A percentile compares a stretch with the other conserved stretches of the same genome.
phyloP scores from a whole-genome alignment of 1,140 invertebrate genomes.

The Adelges cooleyi region DNA sequence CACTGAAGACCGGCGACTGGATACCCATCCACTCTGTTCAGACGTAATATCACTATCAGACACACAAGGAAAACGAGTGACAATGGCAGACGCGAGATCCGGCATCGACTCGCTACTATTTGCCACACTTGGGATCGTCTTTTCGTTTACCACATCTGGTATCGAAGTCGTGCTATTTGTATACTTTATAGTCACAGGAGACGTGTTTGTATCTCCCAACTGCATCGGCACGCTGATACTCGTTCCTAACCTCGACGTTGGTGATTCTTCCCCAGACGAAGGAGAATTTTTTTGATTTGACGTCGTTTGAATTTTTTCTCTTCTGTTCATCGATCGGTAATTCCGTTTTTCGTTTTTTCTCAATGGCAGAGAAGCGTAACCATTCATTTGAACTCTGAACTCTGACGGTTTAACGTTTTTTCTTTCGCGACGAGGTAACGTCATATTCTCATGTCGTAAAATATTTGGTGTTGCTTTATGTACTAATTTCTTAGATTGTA shows the following conservation, averaged over 20 bases:
- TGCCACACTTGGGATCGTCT: background rate
- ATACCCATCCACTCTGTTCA: slow-evolving; percentile 41
- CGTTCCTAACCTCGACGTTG: background rate
- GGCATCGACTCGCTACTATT: slow-evolving; percentile 40
- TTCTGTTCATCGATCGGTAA: background rate
- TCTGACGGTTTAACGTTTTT: slow-evolving; percentile 6
- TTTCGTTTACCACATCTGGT: slow-evolving; percentile 9
- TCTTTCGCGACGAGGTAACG: slow-evolving; percentile 9
- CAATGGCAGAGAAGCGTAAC: slow-evolving; percentile 12
- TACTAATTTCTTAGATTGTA: background rate
- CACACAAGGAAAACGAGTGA: slow-evolving; percentile 33
- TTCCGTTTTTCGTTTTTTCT: background rate
- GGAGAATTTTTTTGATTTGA: background rate
- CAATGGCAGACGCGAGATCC: slow-evolving; percentile 38
- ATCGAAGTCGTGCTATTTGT: background rate
- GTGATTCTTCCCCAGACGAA: background rate
- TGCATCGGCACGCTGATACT: slow-evolving; percentile 12
- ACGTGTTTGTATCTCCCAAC: background rate
- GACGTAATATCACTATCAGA: slow-evolving; percentile 40
- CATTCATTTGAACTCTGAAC: slow-evolving; percentile 13
- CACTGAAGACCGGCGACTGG: slow-evolving; percentile 38
- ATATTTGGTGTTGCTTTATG: background rate
- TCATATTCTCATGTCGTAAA: background rate
- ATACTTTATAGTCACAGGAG: background rate
- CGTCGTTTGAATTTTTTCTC: background rate